Percentiles rank a stretch among this genome's conserved stretches.
These are phyloP conservation scores for Pristionchus entomophagus DNA, from an alignment of 2,888 invertebrate genomes.

Conservation along the genomic window DNA sequence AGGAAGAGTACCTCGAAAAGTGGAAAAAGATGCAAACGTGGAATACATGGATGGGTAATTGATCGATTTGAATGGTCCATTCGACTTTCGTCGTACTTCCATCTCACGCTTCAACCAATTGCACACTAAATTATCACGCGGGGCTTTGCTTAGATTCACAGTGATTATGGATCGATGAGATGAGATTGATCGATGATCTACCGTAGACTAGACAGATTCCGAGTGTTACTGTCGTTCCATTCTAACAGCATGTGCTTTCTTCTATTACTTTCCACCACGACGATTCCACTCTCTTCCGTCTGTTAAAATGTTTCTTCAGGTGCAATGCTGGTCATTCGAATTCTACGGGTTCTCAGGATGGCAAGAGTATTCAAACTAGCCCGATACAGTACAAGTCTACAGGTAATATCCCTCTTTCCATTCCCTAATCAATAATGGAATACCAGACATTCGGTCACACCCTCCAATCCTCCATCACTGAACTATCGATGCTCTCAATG, in stretches of 20 bases:
- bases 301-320: too few species aligned
- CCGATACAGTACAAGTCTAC: slow-evolving; percentile 71
- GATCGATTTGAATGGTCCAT: not conserved
- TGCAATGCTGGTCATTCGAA: slow-evolving; percentile 74
- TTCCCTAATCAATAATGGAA: not conserved
- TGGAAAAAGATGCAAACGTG: slow-evolving; percentile 46
- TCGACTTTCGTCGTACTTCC: slow-evolving; percentile 26
- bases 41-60: slow-evolving; percentile 57
- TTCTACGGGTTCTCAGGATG: slow-evolving; percentile 73
- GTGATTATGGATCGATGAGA: not conserved
- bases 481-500: slow-evolving; percentile 73
- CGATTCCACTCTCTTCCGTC: not conserved
- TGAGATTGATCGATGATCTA: not conserved
- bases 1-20: slow-evolving; percentile 16
- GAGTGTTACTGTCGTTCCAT: not conserved
- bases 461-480: slow-evolving; percentile 70
- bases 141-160: slow-evolving; percentile 39
- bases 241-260: slow-evolving; percentile 37
- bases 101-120: slow-evolving; percentile 10
- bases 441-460: slow-evolving; percentile 73
- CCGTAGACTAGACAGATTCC: not conserved
- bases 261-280: slow-evolving; percentile 4
- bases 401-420: not conserved
- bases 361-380: slow-evolving; percentile 75
- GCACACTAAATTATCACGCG: not conserved